These are phyloP conservation scores for Molossus molossus DNA, from an alignment of 2,797 vertebrate genomes.

Conservation along the genomic window DNA sequence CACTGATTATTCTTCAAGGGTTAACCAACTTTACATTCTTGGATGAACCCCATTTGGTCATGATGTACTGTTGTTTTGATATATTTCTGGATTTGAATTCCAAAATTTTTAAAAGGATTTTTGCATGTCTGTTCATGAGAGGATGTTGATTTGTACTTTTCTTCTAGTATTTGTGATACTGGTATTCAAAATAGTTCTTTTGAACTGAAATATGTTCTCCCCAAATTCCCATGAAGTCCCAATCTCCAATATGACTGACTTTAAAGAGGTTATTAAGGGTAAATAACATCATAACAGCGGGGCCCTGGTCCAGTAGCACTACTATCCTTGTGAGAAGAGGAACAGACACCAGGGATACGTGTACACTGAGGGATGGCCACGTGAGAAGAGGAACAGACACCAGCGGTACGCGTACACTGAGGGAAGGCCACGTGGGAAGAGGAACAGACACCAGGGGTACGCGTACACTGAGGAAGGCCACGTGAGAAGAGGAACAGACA, in stretches of 20 bases:
- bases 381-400: background rate
- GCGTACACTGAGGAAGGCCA: background rate
- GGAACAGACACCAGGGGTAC: too few relatives aligned
- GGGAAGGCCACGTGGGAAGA: background rate
- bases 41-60: background rate
- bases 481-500: background rate
- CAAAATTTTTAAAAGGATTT: background rate
- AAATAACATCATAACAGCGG: background rate
- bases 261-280: background rate
- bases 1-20: background rate
- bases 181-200: background rate
- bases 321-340: background rate
- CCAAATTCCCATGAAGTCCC: background rate
- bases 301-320: background rate
- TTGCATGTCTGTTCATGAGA: background rate
- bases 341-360: background rate
- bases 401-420: background rate
- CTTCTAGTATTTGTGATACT: slow-evolving; percentile 2
- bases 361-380: background rate
- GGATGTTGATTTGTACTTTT: background rate
- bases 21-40: background rate
- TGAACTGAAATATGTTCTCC: background rate
- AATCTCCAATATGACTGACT: background rate
- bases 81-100: background rate
- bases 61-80: background rate